Conservation (phyloP, 2,113 vertebrate genomes). For the Bufo bufo region DNA sequence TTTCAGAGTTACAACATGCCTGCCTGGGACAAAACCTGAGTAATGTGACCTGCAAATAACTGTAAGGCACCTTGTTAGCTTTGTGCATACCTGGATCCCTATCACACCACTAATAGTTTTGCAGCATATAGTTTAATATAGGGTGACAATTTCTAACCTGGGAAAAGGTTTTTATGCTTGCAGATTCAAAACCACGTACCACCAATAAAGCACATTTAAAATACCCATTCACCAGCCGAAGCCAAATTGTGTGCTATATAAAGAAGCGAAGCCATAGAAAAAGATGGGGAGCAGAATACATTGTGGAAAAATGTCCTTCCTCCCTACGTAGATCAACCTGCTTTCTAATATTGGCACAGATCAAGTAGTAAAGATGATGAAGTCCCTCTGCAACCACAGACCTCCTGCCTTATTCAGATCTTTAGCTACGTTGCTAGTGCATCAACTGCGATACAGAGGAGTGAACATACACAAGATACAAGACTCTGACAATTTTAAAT, state of each 20-base stretch:
- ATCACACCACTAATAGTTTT: not conserved
- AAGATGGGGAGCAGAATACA: not conserved
- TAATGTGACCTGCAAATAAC: not conserved
- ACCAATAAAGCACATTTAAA: constrained; percentile 42
- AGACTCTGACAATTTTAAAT: not conserved
- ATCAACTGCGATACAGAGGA: not conserved
- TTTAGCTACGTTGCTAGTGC: not conserved
- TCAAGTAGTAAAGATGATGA: not conserved
- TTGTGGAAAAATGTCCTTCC: not conserved
- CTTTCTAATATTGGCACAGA: not conserved
- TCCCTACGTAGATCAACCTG: not conserved
- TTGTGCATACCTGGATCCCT: constrained; percentile 6
- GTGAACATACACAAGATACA: not conserved
- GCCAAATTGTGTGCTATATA: constrained; percentile 43
- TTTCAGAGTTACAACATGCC: not conserved
- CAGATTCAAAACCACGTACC: constrained; percentile 31
- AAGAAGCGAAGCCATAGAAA: constrained; percentile 29
- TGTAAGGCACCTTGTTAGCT: constrained; percentile 36
- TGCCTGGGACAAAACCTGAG: not conserved
- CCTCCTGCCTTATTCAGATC: not conserved
- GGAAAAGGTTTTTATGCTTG: constrained; percentile 6
- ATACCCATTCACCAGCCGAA: constrained; percentile 34
- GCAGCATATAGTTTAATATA: not conserved
- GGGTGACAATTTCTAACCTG: not conserved
- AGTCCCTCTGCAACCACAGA: not conserved